Base-by-base conservation (phyloP, 2,888 invertebrate genomes). In the Agrotis puta region DNA sequence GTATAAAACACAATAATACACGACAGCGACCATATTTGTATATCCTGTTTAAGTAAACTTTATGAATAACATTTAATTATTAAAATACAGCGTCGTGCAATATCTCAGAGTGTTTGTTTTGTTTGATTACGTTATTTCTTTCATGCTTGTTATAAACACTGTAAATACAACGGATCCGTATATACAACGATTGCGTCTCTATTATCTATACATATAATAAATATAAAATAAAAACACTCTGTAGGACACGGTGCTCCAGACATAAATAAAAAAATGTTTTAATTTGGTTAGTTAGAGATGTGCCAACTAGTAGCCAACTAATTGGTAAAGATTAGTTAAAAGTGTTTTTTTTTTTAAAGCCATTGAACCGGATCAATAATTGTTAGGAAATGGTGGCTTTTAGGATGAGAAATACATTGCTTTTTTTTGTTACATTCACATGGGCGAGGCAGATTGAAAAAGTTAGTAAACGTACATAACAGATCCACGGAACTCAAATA, bases 41-140 rank as follows among this genome's bases (percentile, higher is more conserved):
- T 16, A 39, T 48, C n/a, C 20, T 20, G 33, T 18, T n/a, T 5
- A 33, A 54, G 47, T 24, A 14, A 54, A 22, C 53, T 64, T n/a
- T 56, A 47, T 54, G 16, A 20, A 56, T 43, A 39, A 39, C 24
- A 56, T 65, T 57, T 65, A 22, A 27, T 57, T 22, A 70, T 45
- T 51, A 65, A 56, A 43, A 27, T 6, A 50, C 22, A 47, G 4
- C 16, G 27, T 56, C 7, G 24, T 16, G 18, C 56, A 56, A 50
- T 48, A 18, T 45, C 20, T 18, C 16, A n/a, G 27, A 43, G 27
- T 24, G 24, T 27, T 50, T 9, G n/a, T 50, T 50, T 22, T 18
- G 18, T 27, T 47, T 45, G 50, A 20, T 65, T 48, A 27, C 3
- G 5, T 27, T 27, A 27, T 43, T 20, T 27, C 18, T 47, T 47